Conservation (phyloP, 1,140 invertebrate species). For the Cephus cinctus region DNA sequence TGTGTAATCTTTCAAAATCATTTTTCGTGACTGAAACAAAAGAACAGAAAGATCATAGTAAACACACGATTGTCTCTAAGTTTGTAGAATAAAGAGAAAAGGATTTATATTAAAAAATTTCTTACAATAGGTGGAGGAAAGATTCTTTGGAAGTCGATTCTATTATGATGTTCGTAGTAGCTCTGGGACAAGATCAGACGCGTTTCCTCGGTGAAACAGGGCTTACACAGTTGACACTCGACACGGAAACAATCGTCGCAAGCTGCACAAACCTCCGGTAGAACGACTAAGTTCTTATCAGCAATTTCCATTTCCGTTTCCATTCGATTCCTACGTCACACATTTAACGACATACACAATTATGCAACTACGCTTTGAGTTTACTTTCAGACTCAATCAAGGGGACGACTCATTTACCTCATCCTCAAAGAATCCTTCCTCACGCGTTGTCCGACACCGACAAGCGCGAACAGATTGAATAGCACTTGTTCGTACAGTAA, state of each 20-base stretch:
- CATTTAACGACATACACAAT: constrained; percentile 9
- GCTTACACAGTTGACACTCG: constrained; percentile 77
- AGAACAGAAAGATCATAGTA: constrained; percentile 15
- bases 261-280: constrained; percentile 70
- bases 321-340: constrained; percentile 46
- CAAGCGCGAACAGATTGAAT: constrained; percentile 79
- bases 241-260: constrained; percentile 64
- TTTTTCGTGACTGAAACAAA: constrained; percentile 50
- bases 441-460: constrained; percentile 69
- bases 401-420: no score
- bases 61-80: constrained; percentile 7
- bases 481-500: constrained; percentile 91
- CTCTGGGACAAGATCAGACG: constrained; percentile 64
- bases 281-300: constrained; percentile 78
- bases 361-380: no score
- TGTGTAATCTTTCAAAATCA: constrained; percentile 56
- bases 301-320: constrained; percentile 70
- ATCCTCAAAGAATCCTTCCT: constrained; percentile 39
- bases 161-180: constrained; percentile 77
- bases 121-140: constrained; percentile 77
- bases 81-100: not conserved
- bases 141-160: constrained; percentile 75
- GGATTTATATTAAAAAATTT: constrained; percentile 17
- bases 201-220: constrained; percentile 69
- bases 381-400: no score